Evolutionary conservation across 2,888 invertebrate species (phyloP), one percentile per base, ranked within the genome.

Genomic region (Notocelia uddmanniana): DNA sequence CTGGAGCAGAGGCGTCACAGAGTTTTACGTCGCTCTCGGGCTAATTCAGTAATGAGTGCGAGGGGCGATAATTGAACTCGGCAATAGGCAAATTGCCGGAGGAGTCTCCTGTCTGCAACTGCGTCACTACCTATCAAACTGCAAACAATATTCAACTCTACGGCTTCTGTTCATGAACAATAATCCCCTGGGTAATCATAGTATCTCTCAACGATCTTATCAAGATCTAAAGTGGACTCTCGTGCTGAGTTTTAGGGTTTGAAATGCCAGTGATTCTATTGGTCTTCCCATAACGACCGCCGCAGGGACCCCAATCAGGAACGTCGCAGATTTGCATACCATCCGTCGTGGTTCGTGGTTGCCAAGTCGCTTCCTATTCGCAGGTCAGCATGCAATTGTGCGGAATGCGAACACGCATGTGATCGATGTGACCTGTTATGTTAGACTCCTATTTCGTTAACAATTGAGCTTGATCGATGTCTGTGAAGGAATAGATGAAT

Each of bases 31-130:
- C 85, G 83, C 87, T 91, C 88, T 87, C 88, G 89, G 85, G 88
- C 91, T 93, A 92, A 93, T 92, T 88, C 93, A 87, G 91, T 92
- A 92, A 93, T 91, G 86, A 90, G 90, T 87, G 92, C 91, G 89
- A 92, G 90, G 93, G 93, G 93, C 91, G 92, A 92, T 92, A 93
- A 93, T 93, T 93, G 91, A 87, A 87, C 87, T 85, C 90, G 82
- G 86, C 92, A 93, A 93, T 92, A 92, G 91, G 92, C 90, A 92
- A 93, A 93, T 93, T 93, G 93, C 86, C 85, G 85, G 83, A 81
- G 85, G 80, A 80, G 86, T 83, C 87, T 86, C 83, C 83, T 80
- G 84, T 82, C 82, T 81, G 81, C 81, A 83, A 82, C 83, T 81
- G 83, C 78, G 82, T 81, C 80, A 79, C 80, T 77, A 71, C 75